Conservation (phyloP, 2,797 vertebrate genomes). For the Sebastes vulpes region DNA sequence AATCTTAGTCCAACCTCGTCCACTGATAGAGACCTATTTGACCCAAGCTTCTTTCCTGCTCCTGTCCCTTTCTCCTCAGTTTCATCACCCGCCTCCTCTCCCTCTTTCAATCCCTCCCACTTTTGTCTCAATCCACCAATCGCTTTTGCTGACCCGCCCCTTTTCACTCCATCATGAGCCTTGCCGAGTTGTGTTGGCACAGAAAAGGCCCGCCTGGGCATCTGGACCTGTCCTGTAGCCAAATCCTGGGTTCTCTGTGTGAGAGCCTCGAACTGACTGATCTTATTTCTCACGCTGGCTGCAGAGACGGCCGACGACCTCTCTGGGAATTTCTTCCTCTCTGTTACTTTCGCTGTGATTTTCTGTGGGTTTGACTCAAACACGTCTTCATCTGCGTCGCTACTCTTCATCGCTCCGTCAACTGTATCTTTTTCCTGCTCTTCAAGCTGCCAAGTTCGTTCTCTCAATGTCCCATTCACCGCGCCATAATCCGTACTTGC, state of each 20-base stretch:
- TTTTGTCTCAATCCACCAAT: conserved; percentile 32
- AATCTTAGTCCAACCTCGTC: conserved; percentile 52
- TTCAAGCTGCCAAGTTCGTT: background rate
- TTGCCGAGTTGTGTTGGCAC: conserved; percentile 54
- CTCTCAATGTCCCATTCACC: background rate
- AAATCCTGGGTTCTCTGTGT: conserved; percentile 64
- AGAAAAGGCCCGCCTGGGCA: conserved; percentile 72
- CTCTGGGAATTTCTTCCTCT: conserved; percentile 41
- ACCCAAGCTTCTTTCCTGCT: conserved; percentile 30
- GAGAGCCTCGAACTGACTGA: conserved; percentile 85
- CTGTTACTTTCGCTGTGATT: conserved; percentile 22
- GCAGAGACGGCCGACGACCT: conserved; percentile 1
- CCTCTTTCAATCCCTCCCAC: conserved; percentile 27
- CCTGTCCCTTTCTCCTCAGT: background rate
- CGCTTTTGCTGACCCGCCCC: conserved; percentile 57
- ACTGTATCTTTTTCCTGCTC: background rate
- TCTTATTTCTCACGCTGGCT: conserved; percentile 85
- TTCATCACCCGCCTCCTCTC: background rate
- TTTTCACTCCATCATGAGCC: conserved; percentile 37
- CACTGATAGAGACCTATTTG: conserved; percentile 61
- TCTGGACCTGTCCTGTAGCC: conserved; percentile 3
- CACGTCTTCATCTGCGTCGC: conserved; percentile 42
- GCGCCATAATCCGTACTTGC: background rate
- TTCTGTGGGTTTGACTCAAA: conserved; percentile 54
- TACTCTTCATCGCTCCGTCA: background rate